phyloP scores from a whole-genome alignment of 2,888 invertebrate genomes.

The Embidobia sp. region DNA sequence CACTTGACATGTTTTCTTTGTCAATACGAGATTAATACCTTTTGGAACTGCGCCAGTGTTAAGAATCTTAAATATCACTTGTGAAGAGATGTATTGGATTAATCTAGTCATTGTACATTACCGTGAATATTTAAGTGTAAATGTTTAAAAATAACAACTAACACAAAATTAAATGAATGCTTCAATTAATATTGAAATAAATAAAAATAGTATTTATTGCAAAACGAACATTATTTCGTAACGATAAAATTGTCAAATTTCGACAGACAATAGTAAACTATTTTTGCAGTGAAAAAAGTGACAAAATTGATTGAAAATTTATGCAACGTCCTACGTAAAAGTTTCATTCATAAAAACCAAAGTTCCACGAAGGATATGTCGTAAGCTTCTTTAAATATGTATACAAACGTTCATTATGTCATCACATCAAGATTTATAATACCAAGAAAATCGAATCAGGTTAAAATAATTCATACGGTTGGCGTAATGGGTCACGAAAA shows the following conservation, averaged over 20 bases:
- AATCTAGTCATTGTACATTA: not conserved
- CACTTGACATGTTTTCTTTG: slow-evolving; percentile 4
- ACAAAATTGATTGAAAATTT: too few relatives aligned
- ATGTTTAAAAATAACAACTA: not conserved
- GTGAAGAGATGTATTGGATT: not conserved
- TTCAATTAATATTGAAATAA: too few relatives aligned
- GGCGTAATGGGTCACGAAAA: slow-evolving; percentile 4
- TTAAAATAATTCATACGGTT: slow-evolving; percentile 9
- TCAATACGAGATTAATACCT: slow-evolving; percentile 27
- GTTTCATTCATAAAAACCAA: too few relatives aligned
- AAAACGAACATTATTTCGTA: too few relatives aligned
- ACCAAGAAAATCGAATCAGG: not conserved
- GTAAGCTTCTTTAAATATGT: too few relatives aligned
- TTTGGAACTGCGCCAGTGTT: slow-evolving; percentile 11
- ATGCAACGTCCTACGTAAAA: too few relatives aligned
- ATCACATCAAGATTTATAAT: not conserved
- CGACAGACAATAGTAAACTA: too few relatives aligned
- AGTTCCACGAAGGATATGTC: too few relatives aligned
- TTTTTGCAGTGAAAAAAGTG: too few relatives aligned
- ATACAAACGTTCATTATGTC: not conserved
- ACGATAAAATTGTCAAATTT: too few relatives aligned
- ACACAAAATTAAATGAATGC: too few relatives aligned
- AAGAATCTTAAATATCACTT: slow-evolving; percentile 21
- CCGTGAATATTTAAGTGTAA: not conserved
- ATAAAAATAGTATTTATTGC: too few relatives aligned